A percentile compares a stretch with the other conserved stretches of the same genome.
phyloP scores from a whole-genome alignment of 2,888 invertebrate species.

The Amblyjoppa proteus region DNA sequence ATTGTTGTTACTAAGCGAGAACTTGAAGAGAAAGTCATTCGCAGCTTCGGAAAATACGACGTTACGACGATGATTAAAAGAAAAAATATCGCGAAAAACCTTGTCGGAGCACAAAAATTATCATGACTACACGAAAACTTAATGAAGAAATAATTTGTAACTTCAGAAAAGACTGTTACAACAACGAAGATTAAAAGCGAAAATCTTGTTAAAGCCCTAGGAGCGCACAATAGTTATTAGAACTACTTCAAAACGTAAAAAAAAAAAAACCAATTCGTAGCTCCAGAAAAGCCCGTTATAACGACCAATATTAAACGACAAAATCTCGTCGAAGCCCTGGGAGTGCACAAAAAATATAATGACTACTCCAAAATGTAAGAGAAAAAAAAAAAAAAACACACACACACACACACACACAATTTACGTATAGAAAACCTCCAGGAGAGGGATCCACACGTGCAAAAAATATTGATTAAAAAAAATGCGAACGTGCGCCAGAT shows the following conservation, averaged over 20 bases:
- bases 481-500: not conserved
- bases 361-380: not conserved
- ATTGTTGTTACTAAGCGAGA: rapidly evolving
- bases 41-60: not conserved
- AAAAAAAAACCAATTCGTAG: not conserved
- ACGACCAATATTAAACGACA: not conserved
- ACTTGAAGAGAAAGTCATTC: not conserved
- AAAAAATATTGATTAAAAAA: not conserved
- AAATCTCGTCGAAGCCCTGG: not conserved
- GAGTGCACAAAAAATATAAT: not conserved
- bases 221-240: not conserved
- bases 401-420: not conserved
- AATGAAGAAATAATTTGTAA: not conserved
- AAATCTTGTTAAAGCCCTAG: not conserved
- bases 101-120: not conserved
- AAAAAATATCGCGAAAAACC: not conserved
- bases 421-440: conserved; percentile 8
- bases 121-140: not conserved
- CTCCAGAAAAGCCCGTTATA: not conserved
- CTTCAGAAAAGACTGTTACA: not conserved
- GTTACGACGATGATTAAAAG: not conserved
- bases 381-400: not conserved
- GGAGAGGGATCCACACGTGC: conserved; percentile 2
- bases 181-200: not conserved
- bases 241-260: no score